Evolutionary conservation across 2,113 vertebrate species (phyloP), one percentile per base, ranked within the genome.

Genomic region (Entelurus aequoreus): DNA sequence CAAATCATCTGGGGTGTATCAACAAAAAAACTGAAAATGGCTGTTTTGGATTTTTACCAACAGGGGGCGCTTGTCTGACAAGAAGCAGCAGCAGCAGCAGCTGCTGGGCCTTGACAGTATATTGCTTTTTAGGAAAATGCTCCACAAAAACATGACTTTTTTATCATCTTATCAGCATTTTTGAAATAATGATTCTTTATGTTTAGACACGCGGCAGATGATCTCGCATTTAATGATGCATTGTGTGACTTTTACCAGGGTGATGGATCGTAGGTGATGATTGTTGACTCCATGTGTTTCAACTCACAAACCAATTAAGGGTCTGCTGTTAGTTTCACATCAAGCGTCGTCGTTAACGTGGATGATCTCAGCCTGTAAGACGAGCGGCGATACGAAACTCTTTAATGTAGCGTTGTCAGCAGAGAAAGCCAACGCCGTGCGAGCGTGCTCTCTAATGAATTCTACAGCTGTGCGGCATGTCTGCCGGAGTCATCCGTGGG

Each of bases 31-130:
- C 57, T 72, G 37, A 68, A 75, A 28, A 74, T 62, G 56, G n/a
- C 19, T 66, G 63, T 19, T 79, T 16, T 9, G 14, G 62, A 71
- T 76, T 71, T 67, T 19, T 73, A 68, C 84, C 88, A 82, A 80
- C 77, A 87, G 88, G 83, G 83, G 88, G 87, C 86, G 63, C 71
- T 77, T 87, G 57, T 79, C 79, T 69, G 71, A 80, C 79, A 79
- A 77, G 67, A 65, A 83, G 62, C 58, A 55, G 61, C 42, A 42
- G 8, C 40, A 15, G 63, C 38, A 60, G 59, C 40, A 15, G 63
- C 38, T 57, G 59, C 65, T 65, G 54, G 63, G 65, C 16, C 62
- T 71, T 36, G 55, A 61, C 46, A 0, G 7, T 40, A 42, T 10
- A 56, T 5, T 69, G 73, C 46, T 70, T 8, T 42, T 6, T 42